Conservation (phyloP, 2,797 vertebrate genomes). For the Cyprinella venusta region DNA sequence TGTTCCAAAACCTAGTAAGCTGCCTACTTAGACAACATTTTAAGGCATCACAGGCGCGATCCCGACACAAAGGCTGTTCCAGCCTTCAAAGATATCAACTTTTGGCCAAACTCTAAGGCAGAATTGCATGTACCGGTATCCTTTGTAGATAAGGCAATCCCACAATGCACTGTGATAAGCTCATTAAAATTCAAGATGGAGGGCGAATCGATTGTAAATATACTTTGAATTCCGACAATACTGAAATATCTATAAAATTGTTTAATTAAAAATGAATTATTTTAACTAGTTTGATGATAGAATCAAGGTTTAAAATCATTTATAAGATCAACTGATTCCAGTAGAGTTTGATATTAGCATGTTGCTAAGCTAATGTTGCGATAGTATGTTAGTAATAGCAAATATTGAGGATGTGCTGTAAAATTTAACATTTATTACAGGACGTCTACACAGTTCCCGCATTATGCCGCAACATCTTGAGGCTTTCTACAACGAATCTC, state of each 20-base stretch:
- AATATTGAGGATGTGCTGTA: neutral
- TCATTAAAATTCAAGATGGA: neutral
- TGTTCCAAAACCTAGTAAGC: constrained; percentile 29
- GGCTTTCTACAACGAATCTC: neutral
- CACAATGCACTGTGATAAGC: constrained; percentile 19
- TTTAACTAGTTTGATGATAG: neutral
- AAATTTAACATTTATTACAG: neutral
- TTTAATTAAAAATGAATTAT: neutral
- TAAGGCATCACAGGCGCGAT: constrained; percentile 13
- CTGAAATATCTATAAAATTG: neutral
- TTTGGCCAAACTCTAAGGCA: constrained; percentile 20
- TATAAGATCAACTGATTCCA: neutral
- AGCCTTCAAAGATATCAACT: neutral
- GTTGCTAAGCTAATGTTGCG: neutral
- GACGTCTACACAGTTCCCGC: neutral
- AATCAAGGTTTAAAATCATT: neutral
- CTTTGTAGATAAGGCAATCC: constrained; percentile 4
- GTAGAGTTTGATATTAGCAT: neutral
- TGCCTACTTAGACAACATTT: constrained; percentile 3
- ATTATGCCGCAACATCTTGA: neutral
- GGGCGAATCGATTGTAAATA: neutral
- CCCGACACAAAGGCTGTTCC: neutral
- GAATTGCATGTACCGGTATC: neutral
- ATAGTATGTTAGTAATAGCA: too few species aligned
- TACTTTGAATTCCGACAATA: neutral